Percentiles rank a stretch among this genome's conserved stretches.
These are phyloP conservation scores for Microtus oregoni DNA, from an alignment of 2,113 vertebrate genomes.

Conservation along the genomic window DNA sequence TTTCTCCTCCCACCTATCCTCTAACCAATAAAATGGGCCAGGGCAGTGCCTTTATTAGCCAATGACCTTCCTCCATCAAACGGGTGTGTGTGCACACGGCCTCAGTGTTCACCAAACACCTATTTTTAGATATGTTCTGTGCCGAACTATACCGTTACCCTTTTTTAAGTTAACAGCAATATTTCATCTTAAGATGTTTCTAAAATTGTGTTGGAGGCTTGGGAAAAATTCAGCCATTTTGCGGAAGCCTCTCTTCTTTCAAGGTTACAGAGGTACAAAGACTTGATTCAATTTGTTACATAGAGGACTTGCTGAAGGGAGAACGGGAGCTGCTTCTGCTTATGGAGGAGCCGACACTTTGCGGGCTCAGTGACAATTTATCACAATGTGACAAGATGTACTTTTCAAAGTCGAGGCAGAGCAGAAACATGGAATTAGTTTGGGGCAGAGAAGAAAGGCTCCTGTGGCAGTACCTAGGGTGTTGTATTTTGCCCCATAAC, in stretches of 20 bases:
- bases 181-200: conserved; percentile 59
- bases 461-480: not conserved
- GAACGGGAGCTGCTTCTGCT: not conserved
- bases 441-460: conserved; percentile 3
- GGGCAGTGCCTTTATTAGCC: too few relatives aligned
- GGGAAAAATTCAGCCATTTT: conserved; percentile 46
- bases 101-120: not conserved
- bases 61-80: too few relatives aligned
- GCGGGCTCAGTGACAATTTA: not conserved
- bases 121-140: conserved; percentile 63
- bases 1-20: too few relatives aligned
- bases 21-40: too few relatives aligned
- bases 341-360: not conserved
- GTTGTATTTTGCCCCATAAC: not conserved
- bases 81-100: not conserved
- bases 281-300: conserved; percentile 53
- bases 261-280: conserved; percentile 37
- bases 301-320: conserved; percentile 32
- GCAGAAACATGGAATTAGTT: not conserved
- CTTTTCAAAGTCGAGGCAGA: conserved; percentile 10
- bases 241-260: not conserved
- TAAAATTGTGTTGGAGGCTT: not conserved
- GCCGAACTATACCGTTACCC: not conserved
- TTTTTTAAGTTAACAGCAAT: conserved; percentile 45
- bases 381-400: conserved; percentile 61